Conservation (phyloP, 2,888 invertebrate species). For the Osmoderma eremita region DNA sequence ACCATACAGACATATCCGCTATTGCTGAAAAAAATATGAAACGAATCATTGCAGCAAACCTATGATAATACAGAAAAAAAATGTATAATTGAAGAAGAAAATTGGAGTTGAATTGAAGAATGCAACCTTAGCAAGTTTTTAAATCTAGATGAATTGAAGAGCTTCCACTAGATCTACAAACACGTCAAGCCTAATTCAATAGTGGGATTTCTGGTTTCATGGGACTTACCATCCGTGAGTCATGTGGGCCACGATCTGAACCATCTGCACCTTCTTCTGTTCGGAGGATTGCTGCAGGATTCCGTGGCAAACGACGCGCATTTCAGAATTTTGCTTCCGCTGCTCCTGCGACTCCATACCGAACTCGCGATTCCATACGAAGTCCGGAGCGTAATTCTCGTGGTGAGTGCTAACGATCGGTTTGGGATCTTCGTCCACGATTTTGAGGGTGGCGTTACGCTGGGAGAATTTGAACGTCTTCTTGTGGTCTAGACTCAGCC, state of each 20-base stretch:
- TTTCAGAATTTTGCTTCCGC: conserved; percentile 63
- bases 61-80: too few species aligned
- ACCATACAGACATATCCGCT: conserved; percentile 83
- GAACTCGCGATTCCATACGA: conserved; percentile 56
- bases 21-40: conserved; percentile 68
- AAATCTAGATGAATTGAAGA: too few species aligned
- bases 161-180: too few species aligned
- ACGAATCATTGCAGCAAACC: conserved; percentile 13
- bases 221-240: conserved; percentile 78
- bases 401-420: conserved; percentile 51
- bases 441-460: conserved; percentile 74
- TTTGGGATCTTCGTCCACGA: conserved; percentile 59
- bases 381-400: conserved; percentile 57
- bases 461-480: conserved; percentile 79
- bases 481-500: conserved; percentile 80
- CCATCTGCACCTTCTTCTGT: conserved; percentile 71
- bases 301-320: conserved; percentile 72
- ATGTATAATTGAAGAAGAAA: too few species aligned
- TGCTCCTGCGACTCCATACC: conserved; percentile 61
- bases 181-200: too few species aligned
- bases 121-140: too few species aligned
- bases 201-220: too few species aligned
- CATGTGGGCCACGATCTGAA: conserved; percentile 74
- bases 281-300: conserved; percentile 68
- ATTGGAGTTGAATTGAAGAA: too few species aligned